Conservation (phyloP, 2,113 vertebrate genomes). For the Urocynchramus pylzowi region DNA sequence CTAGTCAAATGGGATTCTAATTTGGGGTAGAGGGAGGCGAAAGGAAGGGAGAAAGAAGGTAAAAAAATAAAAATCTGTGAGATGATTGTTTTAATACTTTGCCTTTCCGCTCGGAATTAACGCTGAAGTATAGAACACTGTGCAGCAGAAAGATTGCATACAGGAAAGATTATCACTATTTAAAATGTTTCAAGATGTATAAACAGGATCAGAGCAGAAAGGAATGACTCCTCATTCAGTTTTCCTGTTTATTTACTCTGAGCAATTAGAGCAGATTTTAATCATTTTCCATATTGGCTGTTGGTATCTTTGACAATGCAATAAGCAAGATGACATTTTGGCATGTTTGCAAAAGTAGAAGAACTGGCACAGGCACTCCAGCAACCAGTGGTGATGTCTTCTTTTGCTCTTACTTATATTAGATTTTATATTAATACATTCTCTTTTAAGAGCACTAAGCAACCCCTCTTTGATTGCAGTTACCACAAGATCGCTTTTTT, state of each 20-base stretch:
- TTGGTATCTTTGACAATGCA: not conserved
- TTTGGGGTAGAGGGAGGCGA: not conserved
- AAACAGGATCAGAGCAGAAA: not conserved
- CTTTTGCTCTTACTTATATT: not conserved
- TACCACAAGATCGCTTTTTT: not conserved
- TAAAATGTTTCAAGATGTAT: not conserved
- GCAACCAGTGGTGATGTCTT: not conserved
- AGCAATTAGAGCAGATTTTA: not conserved
- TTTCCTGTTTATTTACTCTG: not conserved
- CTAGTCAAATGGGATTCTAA: not conserved
- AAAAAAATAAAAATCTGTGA: not conserved
- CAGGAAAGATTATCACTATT: not conserved
- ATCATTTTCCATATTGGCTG: not conserved
- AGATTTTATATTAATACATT: not conserved
- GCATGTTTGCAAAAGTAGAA: not conserved
- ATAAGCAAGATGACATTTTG: not conserved
- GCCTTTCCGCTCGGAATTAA: not conserved
- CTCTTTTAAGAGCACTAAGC: not conserved
- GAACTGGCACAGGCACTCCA: not conserved
- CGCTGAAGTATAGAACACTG: not conserved
- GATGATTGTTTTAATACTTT: not conserved
- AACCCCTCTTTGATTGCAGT: not conserved
- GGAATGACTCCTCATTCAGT: not conserved
- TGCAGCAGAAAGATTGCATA: not conserved
- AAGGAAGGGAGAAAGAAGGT: not conserved